Percentiles rank a stretch among this genome's conserved stretches.
These are phyloP conservation scores for Amyelois transitella DNA, from an alignment of 1,140 invertebrate species.

Conservation along the genomic window DNA sequence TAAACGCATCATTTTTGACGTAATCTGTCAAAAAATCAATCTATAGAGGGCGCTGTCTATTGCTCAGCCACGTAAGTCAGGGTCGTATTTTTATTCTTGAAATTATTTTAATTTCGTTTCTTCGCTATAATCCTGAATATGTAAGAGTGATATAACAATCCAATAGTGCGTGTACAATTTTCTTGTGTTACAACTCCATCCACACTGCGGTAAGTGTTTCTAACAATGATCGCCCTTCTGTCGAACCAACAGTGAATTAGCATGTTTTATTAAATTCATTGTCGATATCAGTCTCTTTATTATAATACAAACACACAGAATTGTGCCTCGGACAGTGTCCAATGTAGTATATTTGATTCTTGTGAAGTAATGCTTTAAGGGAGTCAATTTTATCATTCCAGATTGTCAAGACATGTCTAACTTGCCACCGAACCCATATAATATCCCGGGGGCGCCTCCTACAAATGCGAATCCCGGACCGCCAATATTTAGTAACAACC, in stretches of 20 bases:
- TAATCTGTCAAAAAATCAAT: slow-evolving; percentile 61
- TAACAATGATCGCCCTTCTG: slow-evolving; percentile 37
- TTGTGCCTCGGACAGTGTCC: not conserved
- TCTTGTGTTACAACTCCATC: slow-evolving; percentile 39
- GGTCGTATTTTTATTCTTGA: slow-evolving; percentile 67
- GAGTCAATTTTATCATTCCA: slow-evolving; percentile 33
- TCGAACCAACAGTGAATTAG: slow-evolving; percentile 62
- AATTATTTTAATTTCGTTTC: slow-evolving; percentile 56
- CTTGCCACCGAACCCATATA: slow-evolving; percentile 56
- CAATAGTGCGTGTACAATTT: slow-evolving; percentile 39
- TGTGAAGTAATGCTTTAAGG: not conserved
- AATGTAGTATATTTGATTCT: not conserved
- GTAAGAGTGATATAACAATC: slow-evolving; percentile 61
- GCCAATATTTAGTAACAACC: slow-evolving; percentile 23
- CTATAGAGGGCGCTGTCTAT: slow-evolving; percentile 64
- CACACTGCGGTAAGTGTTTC: slow-evolving; percentile 46
- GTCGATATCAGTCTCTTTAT: slow-evolving; percentile 48
- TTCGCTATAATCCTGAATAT: slow-evolving; percentile 52
- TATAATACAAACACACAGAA: slow-evolving; percentile 37
- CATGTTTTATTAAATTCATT: slow-evolving; percentile 57
- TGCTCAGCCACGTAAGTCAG: slow-evolving; percentile 73
- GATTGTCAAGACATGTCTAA: slow-evolving; percentile 66
- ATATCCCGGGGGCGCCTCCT: slow-evolving; percentile 30
- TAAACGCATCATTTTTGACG: slow-evolving; percentile 29
- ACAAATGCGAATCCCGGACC: slow-evolving; percentile 36